Conservation (phyloP, 2,888 invertebrate genomes). For the Ectemnius cavifrons region DNA sequence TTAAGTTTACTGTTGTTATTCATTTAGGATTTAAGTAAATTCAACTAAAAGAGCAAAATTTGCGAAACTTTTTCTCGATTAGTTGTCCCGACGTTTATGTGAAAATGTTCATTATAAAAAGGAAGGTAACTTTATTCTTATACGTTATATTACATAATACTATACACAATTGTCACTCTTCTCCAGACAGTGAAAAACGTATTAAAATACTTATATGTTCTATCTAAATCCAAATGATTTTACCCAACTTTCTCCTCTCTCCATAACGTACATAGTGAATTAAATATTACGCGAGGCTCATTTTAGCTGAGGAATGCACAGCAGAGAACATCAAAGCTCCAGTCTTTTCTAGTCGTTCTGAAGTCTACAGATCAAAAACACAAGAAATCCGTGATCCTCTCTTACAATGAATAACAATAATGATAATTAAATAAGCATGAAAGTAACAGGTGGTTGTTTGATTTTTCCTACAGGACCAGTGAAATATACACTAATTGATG, state of each 20-base stretch:
- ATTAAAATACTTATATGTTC: slow-evolving; percentile 31
- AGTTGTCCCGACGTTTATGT: slow-evolving; percentile 23
- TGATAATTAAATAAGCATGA: too few species aligned
- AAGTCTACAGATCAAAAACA: too few species aligned
- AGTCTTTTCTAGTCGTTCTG: too few species aligned
- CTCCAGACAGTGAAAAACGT: slow-evolving; percentile 29
- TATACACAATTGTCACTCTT: not conserved
- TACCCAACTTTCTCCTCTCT: too few species aligned
- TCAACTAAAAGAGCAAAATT: slow-evolving; percentile 14
- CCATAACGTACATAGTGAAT: too few species aligned
- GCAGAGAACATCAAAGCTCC: too few species aligned
- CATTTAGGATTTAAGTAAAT: slow-evolving; percentile 1
- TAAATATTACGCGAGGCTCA: too few species aligned
- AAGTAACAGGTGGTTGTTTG: not conserved
- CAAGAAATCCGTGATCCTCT: too few species aligned
- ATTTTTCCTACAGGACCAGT: not conserved
- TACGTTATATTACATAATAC: slow-evolving; percentile 19
- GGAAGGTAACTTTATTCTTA: slow-evolving; percentile 37
- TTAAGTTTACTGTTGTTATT: slow-evolving; percentile 10
- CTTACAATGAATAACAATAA: too few species aligned
- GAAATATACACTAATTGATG: slow-evolving; percentile 2
- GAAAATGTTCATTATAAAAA: slow-evolving; percentile 33
- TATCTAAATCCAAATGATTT: not conserved
- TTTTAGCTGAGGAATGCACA: too few species aligned
- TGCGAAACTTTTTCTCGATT: not conserved